Percentiles rank a stretch among this genome's conserved stretches.
phyloP scores from a whole-genome alignment of 2,888 invertebrate species.

The Stictocephala bisonia region DNA sequence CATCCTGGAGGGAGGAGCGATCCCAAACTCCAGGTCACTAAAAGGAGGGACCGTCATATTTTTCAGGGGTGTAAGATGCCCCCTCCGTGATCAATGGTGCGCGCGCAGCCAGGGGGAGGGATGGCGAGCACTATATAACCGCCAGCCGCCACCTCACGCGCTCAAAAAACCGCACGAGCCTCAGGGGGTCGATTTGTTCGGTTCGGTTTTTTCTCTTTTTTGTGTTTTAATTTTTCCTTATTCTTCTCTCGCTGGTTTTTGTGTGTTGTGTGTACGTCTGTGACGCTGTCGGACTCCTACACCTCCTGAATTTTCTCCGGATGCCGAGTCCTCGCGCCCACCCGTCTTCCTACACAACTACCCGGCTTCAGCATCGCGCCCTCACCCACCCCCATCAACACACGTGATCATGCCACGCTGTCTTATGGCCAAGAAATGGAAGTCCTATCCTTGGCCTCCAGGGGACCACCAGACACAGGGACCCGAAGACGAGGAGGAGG shows the following conservation, averaged over 20 bases:
- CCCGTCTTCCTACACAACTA: too few relatives aligned
- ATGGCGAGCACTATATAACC: constrained; percentile 51
- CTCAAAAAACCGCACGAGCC: constrained; percentile 62
- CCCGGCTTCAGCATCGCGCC: constrained; percentile 43
- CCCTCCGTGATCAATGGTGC: constrained; percentile 45
- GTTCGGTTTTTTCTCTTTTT: constrained; percentile 56
- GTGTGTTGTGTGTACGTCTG: constrained; percentile 45
- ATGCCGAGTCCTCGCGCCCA: constrained; percentile 29
- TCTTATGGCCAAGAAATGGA: constrained; percentile 97
- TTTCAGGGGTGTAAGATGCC: constrained; percentile 51
- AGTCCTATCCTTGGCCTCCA: constrained; percentile 82
- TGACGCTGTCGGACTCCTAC: neutral
- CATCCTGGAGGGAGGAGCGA: constrained; percentile 45
- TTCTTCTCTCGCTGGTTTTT: constrained; percentile 44
- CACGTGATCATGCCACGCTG: constrained; percentile 87
- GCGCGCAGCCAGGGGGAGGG: constrained; percentile 52
- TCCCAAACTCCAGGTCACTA: too few relatives aligned
- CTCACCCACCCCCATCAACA: constrained; percentile 58
- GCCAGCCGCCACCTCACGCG: constrained; percentile 61
- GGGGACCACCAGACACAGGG: constrained; percentile 63
- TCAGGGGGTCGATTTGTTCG: constrained; percentile 54
- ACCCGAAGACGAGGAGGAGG: constrained; percentile 65
- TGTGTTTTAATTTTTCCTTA: constrained; percentile 56
- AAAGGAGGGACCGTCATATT: constrained; percentile 51
- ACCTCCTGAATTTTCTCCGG: neutral